These are phyloP conservation scores for Pseudorhombus dupliciocellatus DNA, from an alignment of 2,113 vertebrate genomes.

Conservation along the genomic window DNA sequence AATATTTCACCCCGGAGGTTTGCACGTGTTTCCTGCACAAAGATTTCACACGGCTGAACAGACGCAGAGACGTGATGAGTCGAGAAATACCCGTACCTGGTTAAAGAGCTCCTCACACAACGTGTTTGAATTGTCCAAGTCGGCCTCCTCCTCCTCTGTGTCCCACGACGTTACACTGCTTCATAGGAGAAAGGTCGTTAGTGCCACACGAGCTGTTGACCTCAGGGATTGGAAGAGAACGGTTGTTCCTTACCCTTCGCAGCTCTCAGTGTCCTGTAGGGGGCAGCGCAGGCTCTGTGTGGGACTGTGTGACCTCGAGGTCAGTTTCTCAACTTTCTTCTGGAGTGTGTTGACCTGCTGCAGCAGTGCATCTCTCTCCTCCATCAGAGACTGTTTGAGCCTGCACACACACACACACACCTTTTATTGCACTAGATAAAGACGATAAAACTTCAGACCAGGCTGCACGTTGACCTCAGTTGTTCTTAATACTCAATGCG, in stretches of 20 bases:
- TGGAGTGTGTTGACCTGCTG: slow-evolving; percentile 70
- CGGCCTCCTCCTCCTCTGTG: slow-evolving; percentile 41
- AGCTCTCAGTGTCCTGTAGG: slow-evolving; percentile 16
- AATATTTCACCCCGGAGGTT: slow-evolving; percentile 22
- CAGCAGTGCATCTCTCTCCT: slow-evolving; percentile 75
- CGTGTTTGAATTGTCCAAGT: slow-evolving; percentile 58
- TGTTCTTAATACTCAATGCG: background rate
- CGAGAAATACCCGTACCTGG: slow-evolving; percentile 52
- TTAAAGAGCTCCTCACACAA: slow-evolving; percentile 62
- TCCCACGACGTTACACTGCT: slow-evolving; percentile 55
- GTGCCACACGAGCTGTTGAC: too few relatives aligned
- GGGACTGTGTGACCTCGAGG: slow-evolving; percentile 1
- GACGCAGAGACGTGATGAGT: background rate
- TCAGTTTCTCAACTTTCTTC: slow-evolving; percentile 51
- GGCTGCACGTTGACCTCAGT: background rate
- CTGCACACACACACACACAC: slow-evolving; percentile 31
- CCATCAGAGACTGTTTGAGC: slow-evolving; percentile 75
- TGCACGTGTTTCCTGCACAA: slow-evolving; percentile 6
- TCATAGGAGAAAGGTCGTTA: background rate
- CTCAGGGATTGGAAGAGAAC: too few relatives aligned
- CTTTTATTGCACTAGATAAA: background rate
- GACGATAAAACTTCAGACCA: background rate
- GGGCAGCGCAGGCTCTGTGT: slow-evolving; percentile 13
- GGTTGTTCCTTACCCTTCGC: slow-evolving; percentile 37
- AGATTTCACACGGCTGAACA: background rate